Evolutionary conservation across 1,140 invertebrate genomes (phyloP).

Genomic region (Antheraea pernyi): DNA sequence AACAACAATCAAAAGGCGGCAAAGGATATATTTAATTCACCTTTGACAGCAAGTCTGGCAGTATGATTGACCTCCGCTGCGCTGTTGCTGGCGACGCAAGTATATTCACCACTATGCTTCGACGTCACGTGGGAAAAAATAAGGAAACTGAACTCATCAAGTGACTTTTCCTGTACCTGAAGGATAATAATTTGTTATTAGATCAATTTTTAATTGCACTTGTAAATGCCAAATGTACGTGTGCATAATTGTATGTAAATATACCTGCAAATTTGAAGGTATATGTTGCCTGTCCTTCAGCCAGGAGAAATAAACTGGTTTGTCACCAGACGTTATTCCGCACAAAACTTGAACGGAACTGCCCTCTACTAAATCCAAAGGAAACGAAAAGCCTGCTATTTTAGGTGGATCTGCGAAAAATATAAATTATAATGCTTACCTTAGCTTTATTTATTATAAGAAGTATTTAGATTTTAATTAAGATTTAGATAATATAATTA

Average conservation of each 20-base stretch:
- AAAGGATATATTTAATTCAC: conserved; percentile 61
- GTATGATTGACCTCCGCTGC: conserved; percentile 91
- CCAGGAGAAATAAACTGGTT: conserved; percentile 93
- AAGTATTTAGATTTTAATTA: too few species aligned
- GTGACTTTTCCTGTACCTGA: conserved; percentile 84
- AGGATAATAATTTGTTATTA: conserved; percentile 19
- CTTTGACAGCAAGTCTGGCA: conserved; percentile 89
- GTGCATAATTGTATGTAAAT: too few species aligned
- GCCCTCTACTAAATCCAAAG: conserved; percentile 89
- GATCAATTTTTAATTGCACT: background rate
- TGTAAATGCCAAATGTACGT: too few species aligned
- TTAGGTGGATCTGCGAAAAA: conserved; percentile 83
- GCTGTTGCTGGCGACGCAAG: conserved; percentile 91
- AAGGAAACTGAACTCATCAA: conserved; percentile 86
- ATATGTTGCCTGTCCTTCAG: conserved; percentile 89
- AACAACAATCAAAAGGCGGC: background rate
- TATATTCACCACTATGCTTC: conserved; percentile 91
- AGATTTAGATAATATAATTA: background rate
- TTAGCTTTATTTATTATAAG: too few species aligned
- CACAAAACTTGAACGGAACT: conserved; percentile 93
- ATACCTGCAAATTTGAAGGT: conserved; percentile 82
- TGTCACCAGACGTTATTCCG: conserved; percentile 93
- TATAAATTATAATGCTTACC: too few species aligned
- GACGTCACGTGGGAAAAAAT: conserved; percentile 88
- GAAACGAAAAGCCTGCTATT: conserved; percentile 90